Percentiles rank a stretch among this genome's conserved stretches.
phyloP scores from a whole-genome alignment of 2,113 vertebrate species.

The Planiliza haematocheilus region DNA sequence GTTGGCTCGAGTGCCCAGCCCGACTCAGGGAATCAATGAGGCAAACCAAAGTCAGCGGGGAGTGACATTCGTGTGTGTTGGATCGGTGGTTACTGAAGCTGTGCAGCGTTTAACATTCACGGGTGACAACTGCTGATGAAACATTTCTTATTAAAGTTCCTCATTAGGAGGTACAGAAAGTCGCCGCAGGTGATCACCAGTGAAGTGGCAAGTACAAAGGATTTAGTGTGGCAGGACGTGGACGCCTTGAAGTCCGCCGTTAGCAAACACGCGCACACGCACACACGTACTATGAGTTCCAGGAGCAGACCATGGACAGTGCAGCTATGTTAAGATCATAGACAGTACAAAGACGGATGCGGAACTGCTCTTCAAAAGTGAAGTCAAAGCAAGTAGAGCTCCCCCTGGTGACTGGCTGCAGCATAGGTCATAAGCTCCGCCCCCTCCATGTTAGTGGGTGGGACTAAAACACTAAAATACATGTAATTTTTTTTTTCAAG shows the following conservation, averaged over 20 bases:
- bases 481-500: too few species aligned
- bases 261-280: background rate
- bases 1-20: constrained; percentile 1
- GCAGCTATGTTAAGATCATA: too few species aligned
- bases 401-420: too few species aligned
- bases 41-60: constrained; percentile 14
- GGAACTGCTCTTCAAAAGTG: too few species aligned
- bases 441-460: too few species aligned
- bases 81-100: constrained; percentile 1
- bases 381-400: too few species aligned
- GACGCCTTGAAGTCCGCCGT: background rate
- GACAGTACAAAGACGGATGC: too few species aligned
- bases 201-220: constrained; percentile 9
- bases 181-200: constrained; percentile 1
- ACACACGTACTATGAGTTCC: too few species aligned
- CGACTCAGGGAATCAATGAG: constrained; percentile 23
- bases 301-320: too few species aligned
- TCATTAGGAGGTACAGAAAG: constrained; percentile 6
- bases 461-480: too few species aligned
- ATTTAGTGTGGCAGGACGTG: background rate
- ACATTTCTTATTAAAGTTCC: background rate
- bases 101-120: constrained; percentile 24
- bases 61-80: constrained; percentile 26
- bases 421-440: too few species aligned
- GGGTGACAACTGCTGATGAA: constrained; percentile 8